phyloP scores from a whole-genome alignment of 2,797 vertebrate genomes.

The Trichosurus vulpecula region DNA sequence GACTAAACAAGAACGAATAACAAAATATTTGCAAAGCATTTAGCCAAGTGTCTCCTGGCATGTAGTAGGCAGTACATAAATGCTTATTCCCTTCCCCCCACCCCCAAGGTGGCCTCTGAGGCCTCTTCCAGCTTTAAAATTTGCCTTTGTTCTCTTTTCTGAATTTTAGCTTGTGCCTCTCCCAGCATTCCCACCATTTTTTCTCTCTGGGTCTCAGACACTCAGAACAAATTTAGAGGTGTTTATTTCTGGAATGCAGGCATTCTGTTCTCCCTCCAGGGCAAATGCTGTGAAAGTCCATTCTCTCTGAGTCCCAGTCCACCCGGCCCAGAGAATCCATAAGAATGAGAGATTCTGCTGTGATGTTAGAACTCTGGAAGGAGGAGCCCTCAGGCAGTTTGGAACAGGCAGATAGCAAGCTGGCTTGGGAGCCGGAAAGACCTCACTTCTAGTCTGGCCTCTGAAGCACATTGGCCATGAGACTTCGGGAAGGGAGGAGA shows the following conservation, averaged over 20 bases:
- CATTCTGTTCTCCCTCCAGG: constrained; percentile 10
- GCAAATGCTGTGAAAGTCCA: not conserved
- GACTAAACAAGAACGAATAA: not conserved
- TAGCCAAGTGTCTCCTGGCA: not conserved
- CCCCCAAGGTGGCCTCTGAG: not conserved
- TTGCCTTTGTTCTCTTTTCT: not conserved
- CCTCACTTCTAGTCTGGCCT: not conserved
- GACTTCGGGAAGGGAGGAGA: not conserved
- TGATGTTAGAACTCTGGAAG: not conserved
- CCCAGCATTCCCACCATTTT: not conserved
- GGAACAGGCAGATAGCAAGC: not conserved
- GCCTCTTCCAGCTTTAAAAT: not conserved
- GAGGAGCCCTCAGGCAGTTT: not conserved
- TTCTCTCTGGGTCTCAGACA: not conserved
- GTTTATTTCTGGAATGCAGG: constrained; percentile 2
- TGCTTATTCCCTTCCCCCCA: not conserved
- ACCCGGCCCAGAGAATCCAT: not conserved
- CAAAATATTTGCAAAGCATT: not conserved
- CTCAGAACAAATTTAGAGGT: not conserved
- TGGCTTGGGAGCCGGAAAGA: not conserved
- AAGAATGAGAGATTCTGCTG: not conserved
- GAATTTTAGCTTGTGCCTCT: not conserved
- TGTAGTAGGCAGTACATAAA: not conserved
- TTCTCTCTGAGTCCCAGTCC: not conserved
- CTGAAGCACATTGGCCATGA: not conserved